Conservation (phyloP, 2,113 vertebrate species). For the Meleagris gallopavo region DNA sequence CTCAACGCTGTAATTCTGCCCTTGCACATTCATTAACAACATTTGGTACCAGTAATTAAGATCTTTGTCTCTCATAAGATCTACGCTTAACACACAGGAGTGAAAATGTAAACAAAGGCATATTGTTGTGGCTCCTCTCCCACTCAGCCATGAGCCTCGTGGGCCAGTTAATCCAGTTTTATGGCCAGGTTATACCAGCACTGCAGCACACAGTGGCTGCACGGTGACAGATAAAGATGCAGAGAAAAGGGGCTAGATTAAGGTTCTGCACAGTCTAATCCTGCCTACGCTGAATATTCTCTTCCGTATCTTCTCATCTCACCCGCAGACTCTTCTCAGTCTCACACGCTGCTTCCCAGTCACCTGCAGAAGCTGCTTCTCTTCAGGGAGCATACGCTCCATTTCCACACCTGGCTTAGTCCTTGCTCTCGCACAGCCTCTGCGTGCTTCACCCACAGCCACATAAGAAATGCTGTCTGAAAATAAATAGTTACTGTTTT, state of each 20-base stretch:
- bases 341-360: not conserved
- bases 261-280: conserved; percentile 60
- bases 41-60: conserved; percentile 27
- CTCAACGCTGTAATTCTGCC: not conserved
- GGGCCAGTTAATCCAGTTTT: conserved; percentile 72
- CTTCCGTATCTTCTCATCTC: conserved; percentile 7
- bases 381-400: not conserved
- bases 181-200: conserved; percentile 69
- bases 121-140: conserved; percentile 35
- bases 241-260: conserved; percentile 61
- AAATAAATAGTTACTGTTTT: not conserved
- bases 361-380: conserved; percentile 29
- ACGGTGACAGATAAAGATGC: conserved; percentile 58
- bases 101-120: conserved; percentile 50
- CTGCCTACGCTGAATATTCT: conserved; percentile 44
- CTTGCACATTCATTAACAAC: not conserved
- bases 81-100: not conserved
- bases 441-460: not conserved
- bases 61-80: not conserved
- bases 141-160: conserved; percentile 46
- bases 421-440: conserved; percentile 21
- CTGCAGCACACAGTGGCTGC: conserved; percentile 53
- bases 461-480: not conserved
- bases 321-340: conserved; percentile 5
- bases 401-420: conserved; percentile 54